Evolutionary conservation across 2,888 invertebrate genomes (phyloP).

Genomic region (Drosophila setosimentum): DNA sequence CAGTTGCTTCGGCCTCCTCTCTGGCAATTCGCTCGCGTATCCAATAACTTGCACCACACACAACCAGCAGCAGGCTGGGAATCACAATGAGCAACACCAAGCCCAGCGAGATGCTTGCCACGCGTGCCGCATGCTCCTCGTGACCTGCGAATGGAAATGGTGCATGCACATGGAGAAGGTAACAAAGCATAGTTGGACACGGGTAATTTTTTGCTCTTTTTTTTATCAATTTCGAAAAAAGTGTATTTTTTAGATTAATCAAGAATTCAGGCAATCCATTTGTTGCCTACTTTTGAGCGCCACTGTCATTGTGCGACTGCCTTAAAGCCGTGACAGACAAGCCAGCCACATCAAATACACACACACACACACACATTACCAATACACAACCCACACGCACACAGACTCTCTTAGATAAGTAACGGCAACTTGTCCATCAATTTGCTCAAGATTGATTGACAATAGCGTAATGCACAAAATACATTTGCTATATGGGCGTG

Average conservation of each 20-base stretch:
- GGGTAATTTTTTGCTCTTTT: background rate
- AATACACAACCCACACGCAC: constrained; percentile 10
- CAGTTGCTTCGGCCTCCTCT: constrained; percentile 79
- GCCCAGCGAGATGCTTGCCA: constrained; percentile 91
- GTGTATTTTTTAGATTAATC: constrained; percentile 67
- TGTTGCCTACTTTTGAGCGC: constrained; percentile 61
- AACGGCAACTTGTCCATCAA: constrained; percentile 80
- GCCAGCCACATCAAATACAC: constrained; percentile 15
- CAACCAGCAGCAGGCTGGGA: constrained; percentile 89
- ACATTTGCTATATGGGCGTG: constrained; percentile 58
- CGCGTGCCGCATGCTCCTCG: constrained; percentile 91
- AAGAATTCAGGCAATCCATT: constrained; percentile 48
- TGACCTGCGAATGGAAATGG: constrained; percentile 87
- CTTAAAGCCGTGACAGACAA: constrained; percentile 25
- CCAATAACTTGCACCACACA: constrained; percentile 89
- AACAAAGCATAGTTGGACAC: constrained; percentile 18
- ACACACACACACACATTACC: constrained; percentile 8
- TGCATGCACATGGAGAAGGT: constrained; percentile 33
- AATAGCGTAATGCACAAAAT: constrained; percentile 78
- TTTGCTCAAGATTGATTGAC: constrained; percentile 81
- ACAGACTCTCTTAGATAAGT: constrained; percentile 36
- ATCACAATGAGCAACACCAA: constrained; percentile 91
- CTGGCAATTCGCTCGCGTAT: constrained; percentile 86
- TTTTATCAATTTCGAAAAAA: constrained; percentile 46
- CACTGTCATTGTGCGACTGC: constrained; percentile 26